Evolutionary conservation across 2,888 invertebrate species (phyloP).

Genomic region (Cordilura impudica): DNA sequence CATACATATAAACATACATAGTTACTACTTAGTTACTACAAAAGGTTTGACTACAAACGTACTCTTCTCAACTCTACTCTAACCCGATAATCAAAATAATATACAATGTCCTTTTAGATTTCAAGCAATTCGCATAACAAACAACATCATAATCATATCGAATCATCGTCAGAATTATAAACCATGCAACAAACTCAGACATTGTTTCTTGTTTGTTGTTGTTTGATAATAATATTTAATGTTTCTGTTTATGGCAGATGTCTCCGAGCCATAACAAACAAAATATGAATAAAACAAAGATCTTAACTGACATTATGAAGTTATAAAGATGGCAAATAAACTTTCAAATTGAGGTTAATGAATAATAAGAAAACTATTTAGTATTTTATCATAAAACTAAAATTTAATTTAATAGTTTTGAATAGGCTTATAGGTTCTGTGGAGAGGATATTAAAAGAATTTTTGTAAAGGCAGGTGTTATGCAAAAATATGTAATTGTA

Average conservation of each 20-base stretch:
- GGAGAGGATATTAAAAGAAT: no score
- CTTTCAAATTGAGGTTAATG: background rate
- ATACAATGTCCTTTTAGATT: conserved; percentile 13
- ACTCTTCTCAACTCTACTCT: background rate
- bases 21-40: background rate
- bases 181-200: background rate
- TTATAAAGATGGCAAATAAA: background rate
- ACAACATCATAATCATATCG: background rate
- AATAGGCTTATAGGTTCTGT: no score
- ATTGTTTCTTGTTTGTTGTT: background rate
- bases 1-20: background rate
- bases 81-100: background rate
- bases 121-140: background rate
- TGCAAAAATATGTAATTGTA: no score
- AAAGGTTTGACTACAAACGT: conserved; percentile 23
- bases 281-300: background rate
- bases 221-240: conserved; percentile 11
- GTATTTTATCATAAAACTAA: no score
- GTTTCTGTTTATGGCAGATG: conserved; percentile 25
- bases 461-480: no score
- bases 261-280: background rate
- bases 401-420: no score
- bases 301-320: conserved; percentile 31
- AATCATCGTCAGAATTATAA: conserved; percentile 23
- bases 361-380: background rate